phyloP scores from a whole-genome alignment of 2,797 vertebrate genomes.

The Dryobates pubescens region DNA sequence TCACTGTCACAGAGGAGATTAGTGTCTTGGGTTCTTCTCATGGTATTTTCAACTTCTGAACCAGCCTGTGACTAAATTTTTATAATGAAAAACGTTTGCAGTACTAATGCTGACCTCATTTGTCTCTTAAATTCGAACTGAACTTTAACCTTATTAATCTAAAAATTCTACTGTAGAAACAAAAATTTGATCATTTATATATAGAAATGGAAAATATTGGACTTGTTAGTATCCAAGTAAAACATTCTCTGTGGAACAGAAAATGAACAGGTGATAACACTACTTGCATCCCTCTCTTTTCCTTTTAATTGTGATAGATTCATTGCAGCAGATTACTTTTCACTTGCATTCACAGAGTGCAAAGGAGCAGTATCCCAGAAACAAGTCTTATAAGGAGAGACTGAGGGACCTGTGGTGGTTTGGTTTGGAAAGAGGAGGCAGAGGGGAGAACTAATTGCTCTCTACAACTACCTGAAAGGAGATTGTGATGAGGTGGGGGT shows the following conservation, averaged over 20 bases:
- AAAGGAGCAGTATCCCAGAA: not conserved
- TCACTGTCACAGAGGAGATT: slow-evolving; percentile 60
- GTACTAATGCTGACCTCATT: slow-evolving; percentile 43
- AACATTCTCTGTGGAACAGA: slow-evolving; percentile 47
- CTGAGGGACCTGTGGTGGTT: no score
- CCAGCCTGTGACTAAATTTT: slow-evolving; percentile 48
- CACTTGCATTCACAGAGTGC: slow-evolving; percentile 43
- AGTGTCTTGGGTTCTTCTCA: slow-evolving; percentile 20
- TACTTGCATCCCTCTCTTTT: slow-evolving; percentile 21
- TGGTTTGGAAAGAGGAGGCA: no score
- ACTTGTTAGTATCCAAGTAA: slow-evolving; percentile 51
- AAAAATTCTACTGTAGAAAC: not conserved
- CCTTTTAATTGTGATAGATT: slow-evolving; percentile 44
- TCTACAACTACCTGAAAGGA: no score
- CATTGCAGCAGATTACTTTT: slow-evolving; percentile 46
- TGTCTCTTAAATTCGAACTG: slow-evolving; percentile 40
- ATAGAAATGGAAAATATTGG: not conserved
- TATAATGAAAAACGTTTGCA: slow-evolving; percentile 52
- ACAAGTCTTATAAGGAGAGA: no score
- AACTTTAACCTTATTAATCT: slow-evolving; percentile 44
- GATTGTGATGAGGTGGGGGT: no score
- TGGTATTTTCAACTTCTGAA: slow-evolving; percentile 70
- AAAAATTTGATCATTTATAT: not conserved
- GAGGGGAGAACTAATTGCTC: no score
- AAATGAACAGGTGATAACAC: slow-evolving; percentile 50